Base-by-base conservation (phyloP, 1,140 invertebrate species). In the Tribolium castaneum region DNA sequence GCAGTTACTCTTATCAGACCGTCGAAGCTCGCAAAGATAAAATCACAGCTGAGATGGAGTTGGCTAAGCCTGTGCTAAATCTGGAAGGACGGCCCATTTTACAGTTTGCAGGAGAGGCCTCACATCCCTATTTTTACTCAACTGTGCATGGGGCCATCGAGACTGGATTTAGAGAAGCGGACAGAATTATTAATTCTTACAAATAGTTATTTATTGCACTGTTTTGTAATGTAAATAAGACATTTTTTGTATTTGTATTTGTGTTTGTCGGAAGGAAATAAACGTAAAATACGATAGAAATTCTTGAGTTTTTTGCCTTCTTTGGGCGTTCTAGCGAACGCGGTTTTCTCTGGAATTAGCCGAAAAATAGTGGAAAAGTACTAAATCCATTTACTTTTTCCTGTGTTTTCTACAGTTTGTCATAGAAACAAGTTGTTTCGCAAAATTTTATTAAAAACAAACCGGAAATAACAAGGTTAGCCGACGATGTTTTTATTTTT, bases 61-160 rank as follows among this genome's bases (percentile, higher is more conserved):
- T 62, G 10, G 71, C 59, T 16, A n/a, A 73, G n/a, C 82, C 81
- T 14, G 30, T 83, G 7, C 12, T 49, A 10, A 70, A 78, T 39
- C 75, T 70, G 16, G 39, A 70, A 12, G 80, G 77, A 16, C 70
- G 70, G 6, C 71, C 70, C 5, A 73, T 75, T 10, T 16, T 87
- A 39, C 77, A 81, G 54, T 87, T 87, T 80, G 86, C 85, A 14
- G 86, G 86, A 25, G 89, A 89, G 81, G 88, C 88, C 0, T 88
- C 88, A 0, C 80, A 87, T 52, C 78, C 85, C 1, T 79, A 82
- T 9, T 89, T 89, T 80, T 92, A 90, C 82, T 90, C 90, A 0
- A 92, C 90, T n/a, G 91, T 91, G 2, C 91, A 92, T 83, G 91
- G 91, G 4, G 91, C 91, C 0, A 86, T 90, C 16, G 88, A 91